Base-by-base conservation (phyloP, 1,140 invertebrate genomes). In the Adoxophyes honmai region DNA sequence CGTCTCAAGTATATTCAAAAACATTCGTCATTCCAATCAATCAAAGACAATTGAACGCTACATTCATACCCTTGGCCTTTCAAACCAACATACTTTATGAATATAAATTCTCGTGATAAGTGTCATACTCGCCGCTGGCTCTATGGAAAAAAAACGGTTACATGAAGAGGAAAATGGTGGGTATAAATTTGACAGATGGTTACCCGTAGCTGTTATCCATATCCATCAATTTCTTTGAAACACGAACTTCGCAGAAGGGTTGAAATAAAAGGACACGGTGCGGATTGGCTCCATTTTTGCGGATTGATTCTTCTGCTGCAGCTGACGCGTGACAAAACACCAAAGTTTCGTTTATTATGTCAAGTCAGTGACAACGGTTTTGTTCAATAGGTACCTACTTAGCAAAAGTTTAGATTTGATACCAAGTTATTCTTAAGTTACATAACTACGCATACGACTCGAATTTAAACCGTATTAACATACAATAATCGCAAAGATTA, bases 111-210 rank as follows among this genome's bases (percentile, higher is more conserved):
- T 1, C 18, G 18, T 21, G 18, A 48, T 18, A 48, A 28, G 11
- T 28, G 10, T 11, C 3, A 48, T 11, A 48, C 21, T 4, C 18
- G 16, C 4, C 39, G 18, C 16, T 44, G 42, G 16, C 8, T 28
- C 16, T 11, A 21, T 48, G 9, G 16, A 48, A 10, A 18, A 28
- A 44, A 28, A 48, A 21, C 11, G 42, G 42, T 48, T 11, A 48
- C 42, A 48, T 48, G 13, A 44, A 44, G 39, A 44, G 15, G 39
- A 18, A 44, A 44, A 21, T n/a, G 39, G 2, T 18, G 39, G 14
- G n/a, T 28, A 48, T 48, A 44, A 44, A 44, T 48, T 48, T 48
- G 42, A 48, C 42, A 48, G 42, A 48, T 48, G 42, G 10, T 14
- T 16, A 48, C 42, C 42, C 18, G 6, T 18, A 11, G 16, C 18